Percentiles rank a stretch among this genome's conserved stretches.
These are phyloP conservation scores for Pheosia gnoma DNA, from an alignment of 2,888 invertebrate species.

Conservation along the genomic window DNA sequence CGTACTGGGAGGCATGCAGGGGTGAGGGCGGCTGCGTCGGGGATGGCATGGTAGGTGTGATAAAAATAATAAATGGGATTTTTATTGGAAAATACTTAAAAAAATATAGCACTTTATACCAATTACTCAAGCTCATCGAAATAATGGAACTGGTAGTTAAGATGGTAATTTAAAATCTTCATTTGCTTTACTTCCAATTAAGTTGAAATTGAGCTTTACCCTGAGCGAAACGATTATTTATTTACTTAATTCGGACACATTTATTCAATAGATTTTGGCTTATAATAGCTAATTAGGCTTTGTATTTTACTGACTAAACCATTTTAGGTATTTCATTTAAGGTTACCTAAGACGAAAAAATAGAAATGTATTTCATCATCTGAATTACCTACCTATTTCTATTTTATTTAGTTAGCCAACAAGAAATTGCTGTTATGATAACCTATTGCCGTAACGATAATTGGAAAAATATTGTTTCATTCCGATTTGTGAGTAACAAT, in stretches of 20 bases:
- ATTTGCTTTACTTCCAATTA: not conserved
- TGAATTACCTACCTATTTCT: no score
- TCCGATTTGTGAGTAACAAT: no score
- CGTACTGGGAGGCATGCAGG: not conserved
- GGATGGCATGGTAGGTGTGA: slow-evolving; percentile 38
- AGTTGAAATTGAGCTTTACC: not conserved
- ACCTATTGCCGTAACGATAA: no score
- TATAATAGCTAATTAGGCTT: not conserved
- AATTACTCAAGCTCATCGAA: not conserved
- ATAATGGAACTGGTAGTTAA: not conserved
- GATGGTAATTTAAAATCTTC: not conserved
- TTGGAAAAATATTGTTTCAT: no score
- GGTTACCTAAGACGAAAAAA: no score
- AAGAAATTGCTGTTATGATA: no score
- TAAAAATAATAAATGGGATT: slow-evolving; percentile 51
- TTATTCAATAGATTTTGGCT: not conserved
- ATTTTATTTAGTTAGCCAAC: no score
- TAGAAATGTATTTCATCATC: no score
- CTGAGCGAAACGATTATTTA: not conserved
- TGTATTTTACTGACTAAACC: not conserved
- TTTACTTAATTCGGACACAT: not conserved
- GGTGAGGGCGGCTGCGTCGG: slow-evolving; percentile 11
- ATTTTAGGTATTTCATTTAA: not conserved
- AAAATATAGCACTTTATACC: slow-evolving; percentile 18
- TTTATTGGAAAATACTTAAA: slow-evolving; percentile 53